Percentiles rank a stretch among this genome's conserved stretches.
phyloP scores from a whole-genome alignment of 2,797 vertebrate genomes.

The Arremon brunneinucha region DNA sequence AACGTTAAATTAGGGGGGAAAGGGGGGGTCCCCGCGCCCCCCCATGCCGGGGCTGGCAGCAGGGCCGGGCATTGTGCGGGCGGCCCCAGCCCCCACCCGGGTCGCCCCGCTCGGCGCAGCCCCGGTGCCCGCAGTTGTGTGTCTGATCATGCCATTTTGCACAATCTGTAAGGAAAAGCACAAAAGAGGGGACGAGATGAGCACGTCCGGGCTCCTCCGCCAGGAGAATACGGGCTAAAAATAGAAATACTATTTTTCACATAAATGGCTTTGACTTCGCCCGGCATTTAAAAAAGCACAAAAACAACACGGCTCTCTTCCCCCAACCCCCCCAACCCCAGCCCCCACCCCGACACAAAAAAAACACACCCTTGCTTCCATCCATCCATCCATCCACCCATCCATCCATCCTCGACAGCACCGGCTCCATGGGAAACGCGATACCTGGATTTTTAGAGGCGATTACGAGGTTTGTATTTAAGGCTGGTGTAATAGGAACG shows the following conservation, averaged over 20 bases:
- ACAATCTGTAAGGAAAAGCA: conserved; percentile 64
- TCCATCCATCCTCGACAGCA: conserved; percentile 35
- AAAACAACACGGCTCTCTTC: conserved; percentile 38
- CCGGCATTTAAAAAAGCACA: conserved; percentile 42
- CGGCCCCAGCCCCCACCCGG: conserved; percentile 45
- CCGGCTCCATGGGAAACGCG: conserved; percentile 57
- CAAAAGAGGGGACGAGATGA: conserved; percentile 62
- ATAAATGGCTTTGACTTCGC: conserved; percentile 70
- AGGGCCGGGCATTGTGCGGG: conserved; percentile 68
- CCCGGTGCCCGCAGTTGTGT: conserved; percentile 63
- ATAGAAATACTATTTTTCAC: conserved; percentile 80
- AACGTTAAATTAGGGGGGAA: conserved; percentile 23
- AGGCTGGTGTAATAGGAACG: conserved; percentile 67
- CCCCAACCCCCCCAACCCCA: background rate
- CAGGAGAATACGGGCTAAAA: conserved; percentile 74
- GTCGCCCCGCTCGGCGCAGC: conserved; percentile 67
- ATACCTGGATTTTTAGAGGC: conserved; percentile 66
- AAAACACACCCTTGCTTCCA: conserved; percentile 52
- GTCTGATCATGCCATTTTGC: conserved; percentile 76
- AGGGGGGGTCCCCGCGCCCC: background rate
- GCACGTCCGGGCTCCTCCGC: conserved; percentile 66
- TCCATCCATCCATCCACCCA: background rate
- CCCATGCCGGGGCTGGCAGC: conserved; percentile 36
- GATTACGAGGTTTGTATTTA: conserved; percentile 69
- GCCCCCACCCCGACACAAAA: conserved; percentile 28